A percentile compares a stretch with the other conserved stretches of the same genome.
These are phyloP conservation scores for Hestina assimilis DNA, from an alignment of 1,140 invertebrate species.

Conservation along the genomic window DNA sequence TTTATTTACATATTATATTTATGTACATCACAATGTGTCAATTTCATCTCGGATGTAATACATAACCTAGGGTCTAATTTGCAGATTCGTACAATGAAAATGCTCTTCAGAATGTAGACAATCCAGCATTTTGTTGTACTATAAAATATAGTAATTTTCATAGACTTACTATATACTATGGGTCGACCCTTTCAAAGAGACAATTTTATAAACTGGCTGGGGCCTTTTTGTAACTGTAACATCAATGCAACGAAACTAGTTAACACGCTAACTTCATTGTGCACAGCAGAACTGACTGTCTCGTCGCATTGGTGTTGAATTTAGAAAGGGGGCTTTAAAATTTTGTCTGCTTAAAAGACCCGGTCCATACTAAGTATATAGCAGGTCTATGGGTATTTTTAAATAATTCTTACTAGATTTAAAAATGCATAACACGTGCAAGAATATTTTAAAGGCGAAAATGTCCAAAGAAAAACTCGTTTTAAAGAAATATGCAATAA, in stretches of 20 bases:
- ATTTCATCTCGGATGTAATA: conserved; percentile 15
- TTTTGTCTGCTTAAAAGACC: no score
- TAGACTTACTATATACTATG: no score
- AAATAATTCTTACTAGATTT: conserved; percentile 28
- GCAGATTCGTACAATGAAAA: conserved; percentile 8
- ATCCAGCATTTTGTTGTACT: conserved; percentile 46
- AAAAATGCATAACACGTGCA: conserved; percentile 2
- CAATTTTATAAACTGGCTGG: no score
- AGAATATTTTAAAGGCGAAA: neutral
- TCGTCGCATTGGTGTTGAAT: no score
- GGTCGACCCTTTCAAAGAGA: no score
- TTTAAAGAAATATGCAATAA: neutral
- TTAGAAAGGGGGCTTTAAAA: no score
- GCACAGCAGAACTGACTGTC: no score
- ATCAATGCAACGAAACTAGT: no score
- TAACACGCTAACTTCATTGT: no score
- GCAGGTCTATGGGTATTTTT: no score
- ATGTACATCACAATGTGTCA: conserved; percentile 66
- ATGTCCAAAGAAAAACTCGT: neutral
- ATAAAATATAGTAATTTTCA: conserved; percentile 27
- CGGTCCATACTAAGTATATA: no score
- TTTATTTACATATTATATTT: conserved; percentile 60
- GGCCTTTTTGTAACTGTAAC: no score
- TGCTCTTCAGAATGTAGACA: conserved; percentile 51
- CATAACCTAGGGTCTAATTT: conserved; percentile 12